Conservation (phyloP, 2,113 vertebrate genomes). For the Tragelaphus buxtoni region DNA sequence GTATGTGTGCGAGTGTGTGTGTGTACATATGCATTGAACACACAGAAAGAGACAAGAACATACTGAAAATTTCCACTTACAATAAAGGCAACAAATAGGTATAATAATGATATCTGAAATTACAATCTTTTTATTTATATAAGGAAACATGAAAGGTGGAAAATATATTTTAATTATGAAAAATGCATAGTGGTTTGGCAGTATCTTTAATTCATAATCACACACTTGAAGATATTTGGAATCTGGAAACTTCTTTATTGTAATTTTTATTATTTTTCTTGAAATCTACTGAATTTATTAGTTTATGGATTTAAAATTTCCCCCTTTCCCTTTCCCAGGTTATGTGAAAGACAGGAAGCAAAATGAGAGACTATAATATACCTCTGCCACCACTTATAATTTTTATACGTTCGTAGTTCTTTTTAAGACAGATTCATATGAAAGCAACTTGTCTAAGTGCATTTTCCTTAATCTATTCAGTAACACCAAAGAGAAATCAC, state of each 20-base stretch:
- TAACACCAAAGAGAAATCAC: background rate
- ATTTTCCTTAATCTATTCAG: slow-evolving; percentile 33
- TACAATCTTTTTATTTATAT: slow-evolving; percentile 39
- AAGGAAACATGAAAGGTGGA: background rate
- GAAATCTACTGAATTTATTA: slow-evolving; percentile 39
- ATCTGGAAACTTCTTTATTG: background rate
- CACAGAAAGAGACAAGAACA: background rate
- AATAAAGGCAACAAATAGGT: slow-evolving; percentile 49
- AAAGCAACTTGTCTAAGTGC: background rate
- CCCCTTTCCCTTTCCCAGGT: background rate
- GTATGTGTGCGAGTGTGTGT: background rate
- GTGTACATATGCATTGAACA: background rate
- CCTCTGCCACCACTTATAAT: background rate
- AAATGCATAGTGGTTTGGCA: background rate
- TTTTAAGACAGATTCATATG: slow-evolving; percentile 10
- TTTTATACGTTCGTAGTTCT: background rate
- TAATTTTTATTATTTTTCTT: slow-evolving; percentile 47
- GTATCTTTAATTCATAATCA: slow-evolving; percentile 18
- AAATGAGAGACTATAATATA: slow-evolving; percentile 11
- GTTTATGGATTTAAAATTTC: slow-evolving; percentile 10
- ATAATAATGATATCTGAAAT: slow-evolving; percentile 47
- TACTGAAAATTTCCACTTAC: slow-evolving; percentile 38
- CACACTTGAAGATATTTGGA: background rate
- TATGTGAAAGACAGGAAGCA: slow-evolving; percentile 18
- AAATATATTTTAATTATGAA: slow-evolving; percentile 53